Evolutionary conservation across 2,113 vertebrate genomes (phyloP), one percentile per base, ranked within the genome.

Genomic region (Xenopus borealis): DNA sequence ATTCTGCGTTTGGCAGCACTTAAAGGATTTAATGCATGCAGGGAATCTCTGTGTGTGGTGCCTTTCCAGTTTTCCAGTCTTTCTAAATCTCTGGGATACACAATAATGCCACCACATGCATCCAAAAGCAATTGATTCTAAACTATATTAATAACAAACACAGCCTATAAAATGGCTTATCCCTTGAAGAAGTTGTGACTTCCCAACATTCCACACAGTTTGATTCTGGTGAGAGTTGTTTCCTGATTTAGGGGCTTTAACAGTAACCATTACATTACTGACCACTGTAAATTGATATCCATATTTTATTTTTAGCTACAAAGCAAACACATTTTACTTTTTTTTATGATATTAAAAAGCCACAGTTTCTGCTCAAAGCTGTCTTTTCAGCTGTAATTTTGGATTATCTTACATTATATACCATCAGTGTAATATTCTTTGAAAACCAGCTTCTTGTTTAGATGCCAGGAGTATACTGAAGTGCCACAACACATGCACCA

Each of bases 371-470:
- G 53, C 7, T n/a, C 7, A 55, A 55, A 16, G 53, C 17, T 55
- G 18, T 27, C 23, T 27, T 27, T 53, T 55, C 53, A n/a, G 53
- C 8, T 55, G 16, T 3, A 27, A 10, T 61, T 20, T 61, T 23
- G 10, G 19, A 61, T 61, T 3, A 61, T 61, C 10, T 61, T 61
- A 61, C 18, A 83, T 61, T 61, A 61, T 10, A 83, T 83, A 79
- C 79, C 78, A 78, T 81, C 78, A 81, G 82, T 85, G 81, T 71
- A 80, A 87, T 87, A 84, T 81, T 78, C 79, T 76, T 82, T 85
- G 86, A 85, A 81, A 78, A 80, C 81, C n/a, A 69, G 47, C 81
- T 82, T 27, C 81, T 86, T 83, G 76, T 79, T 82, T 66, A 58
- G 80, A 72, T 0, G 52, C 78, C 80, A 79, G 80, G 78, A 80